Base-by-base conservation (phyloP, 2,113 vertebrate genomes). In the Brachionichthys hirsutus region DNA sequence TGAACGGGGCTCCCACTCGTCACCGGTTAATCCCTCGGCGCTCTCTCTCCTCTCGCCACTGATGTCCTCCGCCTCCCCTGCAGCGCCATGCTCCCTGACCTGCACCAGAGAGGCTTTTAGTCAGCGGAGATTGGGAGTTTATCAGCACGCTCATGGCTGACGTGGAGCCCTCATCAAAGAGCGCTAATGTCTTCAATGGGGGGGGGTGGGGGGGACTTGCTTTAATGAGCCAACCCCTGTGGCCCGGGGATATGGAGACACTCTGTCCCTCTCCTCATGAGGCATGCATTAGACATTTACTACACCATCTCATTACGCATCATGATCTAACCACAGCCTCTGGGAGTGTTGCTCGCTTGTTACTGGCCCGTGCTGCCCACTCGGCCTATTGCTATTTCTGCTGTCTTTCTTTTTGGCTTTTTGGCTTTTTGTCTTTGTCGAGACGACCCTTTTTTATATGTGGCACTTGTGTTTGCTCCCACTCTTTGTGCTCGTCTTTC, bases 71-170 rank as follows among this genome's bases (percentile, higher is more conserved):
- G 18, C 47, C 24, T 55, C 45, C 51, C 59, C 46, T 70, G 36
- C 47, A 53, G 42, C 50, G 47, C 57, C 1, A 1, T 10, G 24
- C 52, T 54, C 54, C 48, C 56, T 52, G 54, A 50, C 49, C 64
- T 54, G 67, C 61, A 81, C 68, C 61, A 59, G 57, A 73, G 70
- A 61, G 30, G 78, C 81, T 85, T 80, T 85, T 80, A 85, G 75
- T 48, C 15, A 62, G 51, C 66, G 70, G 46, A 75, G 54, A 80
- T 67, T 24, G 47, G 41, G 58, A 14, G 38, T 81, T 85, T 81
- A 81, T 84, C 77, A 77, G 67, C 13, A 1, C 54, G 54, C 70
- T 61, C 35, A 38, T 77, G 76, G 52, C 63, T 77, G 70, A 77
- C 15, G 22, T 41, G 46, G 48, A 73, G 78, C 57, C 60, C 62